Conservation (phyloP, 2,888 invertebrate species). For the Unio delphinus region DNA sequence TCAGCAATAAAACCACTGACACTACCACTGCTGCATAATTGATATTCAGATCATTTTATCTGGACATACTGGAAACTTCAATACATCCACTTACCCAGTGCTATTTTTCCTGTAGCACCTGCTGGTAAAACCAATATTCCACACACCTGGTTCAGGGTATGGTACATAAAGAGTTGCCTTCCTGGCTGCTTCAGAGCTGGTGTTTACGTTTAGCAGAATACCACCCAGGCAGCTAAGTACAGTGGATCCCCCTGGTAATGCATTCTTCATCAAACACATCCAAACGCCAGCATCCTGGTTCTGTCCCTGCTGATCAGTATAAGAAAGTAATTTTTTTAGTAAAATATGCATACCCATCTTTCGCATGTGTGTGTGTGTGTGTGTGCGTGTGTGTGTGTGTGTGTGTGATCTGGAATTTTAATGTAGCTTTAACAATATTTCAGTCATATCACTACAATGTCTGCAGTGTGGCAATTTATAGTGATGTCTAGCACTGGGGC, state of each 20-base stretch:
- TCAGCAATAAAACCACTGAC: too few relatives aligned
- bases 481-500: too few relatives aligned
- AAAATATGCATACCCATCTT: too few relatives aligned
- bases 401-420: too few relatives aligned
- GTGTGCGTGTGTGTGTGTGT: too few relatives aligned
- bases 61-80: not conserved
- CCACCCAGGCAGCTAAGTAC: slow-evolving; percentile 38
- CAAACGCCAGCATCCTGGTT: slow-evolving; percentile 36
- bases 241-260: slow-evolving; percentile 38
- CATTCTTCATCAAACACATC: slow-evolving; percentile 48
- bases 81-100: slow-evolving; percentile 12
- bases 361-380: too few relatives aligned
- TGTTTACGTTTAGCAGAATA: slow-evolving; percentile 37
- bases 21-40: too few relatives aligned
- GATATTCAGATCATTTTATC: too few relatives aligned
- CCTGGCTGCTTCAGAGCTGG: slow-evolving; percentile 13
- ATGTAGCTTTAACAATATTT: too few relatives aligned
- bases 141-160: slow-evolving; percentile 86
- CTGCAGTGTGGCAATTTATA: too few relatives aligned
- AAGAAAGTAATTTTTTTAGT: too few relatives aligned
- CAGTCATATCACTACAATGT: too few relatives aligned
- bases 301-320: slow-evolving; percentile 12
- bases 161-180: slow-evolving; percentile 77
- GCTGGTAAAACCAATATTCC: slow-evolving; percentile 84
- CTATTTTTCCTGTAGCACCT: slow-evolving; percentile 75